Evolutionary conservation across 2,113 vertebrate species (phyloP), one percentile per base, ranked within the genome.

Genomic region (Myrmophylax atrothorax): DNA sequence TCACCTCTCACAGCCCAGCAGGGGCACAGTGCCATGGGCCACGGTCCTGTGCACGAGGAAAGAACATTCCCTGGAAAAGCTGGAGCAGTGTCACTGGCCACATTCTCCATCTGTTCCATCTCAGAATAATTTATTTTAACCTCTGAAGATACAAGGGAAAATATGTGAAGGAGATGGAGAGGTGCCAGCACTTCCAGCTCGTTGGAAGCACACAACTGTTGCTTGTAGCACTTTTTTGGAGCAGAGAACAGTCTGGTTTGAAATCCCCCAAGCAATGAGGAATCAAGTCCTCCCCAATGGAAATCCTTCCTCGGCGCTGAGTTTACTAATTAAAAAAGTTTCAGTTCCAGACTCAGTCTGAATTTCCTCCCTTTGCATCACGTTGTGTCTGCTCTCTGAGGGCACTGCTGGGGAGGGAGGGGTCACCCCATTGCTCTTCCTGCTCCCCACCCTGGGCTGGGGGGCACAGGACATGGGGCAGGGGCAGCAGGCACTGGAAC

Each of bases 171-270:
- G 93, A 68, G 84, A 79, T 95, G 93, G 94, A 95, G 93, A 7
- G 31, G 59, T 92, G 93, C 94, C 95, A 95, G 93, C 82, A 93
- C 84, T 96, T 96, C 87, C 94, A 97, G 95, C 63, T 95, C 93
- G 72, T 95, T 94, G 91, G 55, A 82, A 93, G 91, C 73, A 75
- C 46, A 47, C 91, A 90, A 64, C 87, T 95, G 95, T 94, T 95
- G 93, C 93, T 93, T 85, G 33, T 79, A 95, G 94, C 93, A 87
- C 89, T 93, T 91, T 87, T 67, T 75, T 96, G 89, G 96, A 95
- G 91, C 93, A 75, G 81, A 56, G 80, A 75, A n/a, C 8, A 89
- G 93, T 94, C 93, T 96, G 93, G 87, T 76, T 97, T 91, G 47
- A 91, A 95, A 91, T 93, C 94, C 93, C 93, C 49, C 81, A 63